A percentile compares a stretch with the other conserved stretches of the same genome.
These are phyloP conservation scores for Spinus olivaceus DNA, from an alignment of 2,797 vertebrate genomes.

Conservation along the genomic window DNA sequence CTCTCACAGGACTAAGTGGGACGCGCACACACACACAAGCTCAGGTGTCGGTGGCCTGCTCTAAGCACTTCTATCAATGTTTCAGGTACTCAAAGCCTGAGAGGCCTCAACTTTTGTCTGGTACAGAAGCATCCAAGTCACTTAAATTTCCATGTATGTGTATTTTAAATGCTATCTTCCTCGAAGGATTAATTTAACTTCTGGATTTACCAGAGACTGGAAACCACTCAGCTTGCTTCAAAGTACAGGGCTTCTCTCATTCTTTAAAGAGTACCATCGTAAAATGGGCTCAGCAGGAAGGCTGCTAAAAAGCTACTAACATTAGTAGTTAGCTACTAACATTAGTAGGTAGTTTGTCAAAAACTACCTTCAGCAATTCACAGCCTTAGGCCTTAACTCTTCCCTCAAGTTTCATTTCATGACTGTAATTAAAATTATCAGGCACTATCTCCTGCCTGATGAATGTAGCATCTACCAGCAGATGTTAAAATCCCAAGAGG, in stretches of 20 bases:
- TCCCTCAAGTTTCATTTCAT: neutral
- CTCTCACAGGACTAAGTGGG: neutral
- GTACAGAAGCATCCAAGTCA: neutral
- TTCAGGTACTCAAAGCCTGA: neutral
- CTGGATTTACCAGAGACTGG: neutral
- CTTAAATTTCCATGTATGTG: neutral
- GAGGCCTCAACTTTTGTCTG: neutral
- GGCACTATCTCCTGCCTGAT: neutral
- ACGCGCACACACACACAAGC: neutral
- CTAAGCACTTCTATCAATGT: fast-evolving
- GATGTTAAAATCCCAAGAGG: neutral
- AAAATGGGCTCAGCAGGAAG: neutral
- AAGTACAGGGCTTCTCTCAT: neutral
- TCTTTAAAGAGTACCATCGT: neutral
- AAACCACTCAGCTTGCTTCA: neutral
- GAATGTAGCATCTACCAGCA: neutral
- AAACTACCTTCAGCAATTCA: neutral
- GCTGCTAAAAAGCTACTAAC: neutral
- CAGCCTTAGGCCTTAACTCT: neutral
- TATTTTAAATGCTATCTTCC: neutral
- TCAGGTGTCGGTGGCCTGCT: neutral
- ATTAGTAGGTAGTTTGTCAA: neutral
- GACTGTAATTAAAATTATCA: neutral
- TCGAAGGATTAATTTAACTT: neutral
- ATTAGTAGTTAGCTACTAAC: neutral